Conservation (phyloP, 1,140 invertebrate species). For the Monochamus saltuarius region DNA sequence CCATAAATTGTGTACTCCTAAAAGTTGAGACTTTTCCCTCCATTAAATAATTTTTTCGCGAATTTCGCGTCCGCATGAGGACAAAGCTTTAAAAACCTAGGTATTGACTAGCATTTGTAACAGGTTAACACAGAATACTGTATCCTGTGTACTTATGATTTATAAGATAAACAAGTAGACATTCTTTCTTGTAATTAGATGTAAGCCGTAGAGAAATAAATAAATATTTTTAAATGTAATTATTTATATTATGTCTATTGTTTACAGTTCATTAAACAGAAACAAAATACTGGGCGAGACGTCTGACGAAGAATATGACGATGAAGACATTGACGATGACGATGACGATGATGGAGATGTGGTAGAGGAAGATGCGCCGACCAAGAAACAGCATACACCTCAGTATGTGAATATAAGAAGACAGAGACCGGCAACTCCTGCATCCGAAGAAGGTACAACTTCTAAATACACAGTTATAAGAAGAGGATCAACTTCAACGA, state of each 20-base stretch:
- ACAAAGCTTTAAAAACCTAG: no score
- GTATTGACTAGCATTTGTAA: no score
- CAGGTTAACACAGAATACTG: no score
- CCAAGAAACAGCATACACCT: conserved; percentile 47
- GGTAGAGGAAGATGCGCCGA: conserved; percentile 47
- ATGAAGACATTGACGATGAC: conserved; percentile 48
- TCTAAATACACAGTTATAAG: conserved; percentile 37
- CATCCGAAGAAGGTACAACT: conserved; percentile 42
- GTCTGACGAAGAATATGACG: conserved; percentile 43
- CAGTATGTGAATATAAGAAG: conserved; percentile 70
- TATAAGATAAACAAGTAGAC: no score
- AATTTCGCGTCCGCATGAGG: no score
- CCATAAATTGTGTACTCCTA: no score
- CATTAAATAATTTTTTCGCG: no score
- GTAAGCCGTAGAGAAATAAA: no score
- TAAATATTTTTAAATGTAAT: not conserved
- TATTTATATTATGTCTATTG: conserved; percentile 6
- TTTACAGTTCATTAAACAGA: conserved; percentile 29
- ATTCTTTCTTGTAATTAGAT: no score
- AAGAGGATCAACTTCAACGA: conserved; percentile 23
- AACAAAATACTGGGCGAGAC: conserved; percentile 42
- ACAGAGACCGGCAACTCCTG: conserved; percentile 56
- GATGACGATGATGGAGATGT: conserved; percentile 36
- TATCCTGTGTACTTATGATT: no score
- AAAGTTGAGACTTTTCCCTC: no score